Evolutionary conservation across 2,113 vertebrate species (phyloP).

Genomic region (Ariopsis seemanni): DNA sequence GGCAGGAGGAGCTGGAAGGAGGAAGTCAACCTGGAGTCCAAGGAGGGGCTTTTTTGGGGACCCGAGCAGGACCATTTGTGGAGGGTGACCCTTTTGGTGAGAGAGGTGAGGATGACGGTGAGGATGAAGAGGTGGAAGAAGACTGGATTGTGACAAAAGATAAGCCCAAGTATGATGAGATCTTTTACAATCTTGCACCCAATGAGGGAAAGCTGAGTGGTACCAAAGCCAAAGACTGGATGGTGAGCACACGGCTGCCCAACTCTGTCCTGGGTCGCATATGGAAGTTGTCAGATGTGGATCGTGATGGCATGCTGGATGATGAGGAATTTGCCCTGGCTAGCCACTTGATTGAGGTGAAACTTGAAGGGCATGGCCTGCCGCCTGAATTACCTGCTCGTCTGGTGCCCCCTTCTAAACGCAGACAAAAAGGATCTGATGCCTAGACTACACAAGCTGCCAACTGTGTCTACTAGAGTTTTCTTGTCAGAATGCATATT

Average conservation of each 20-base stretch:
- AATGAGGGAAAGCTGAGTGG: conserved; percentile 88
- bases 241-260: conserved; percentile 89
- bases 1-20: conserved; percentile 87
- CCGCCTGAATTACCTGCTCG: conserved; percentile 82
- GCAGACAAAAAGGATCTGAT: conserved; percentile 86
- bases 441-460: conserved; percentile 50
- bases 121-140: conserved; percentile 72
- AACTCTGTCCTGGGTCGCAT: conserved; percentile 90
- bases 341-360: conserved; percentile 89
- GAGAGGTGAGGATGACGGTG: conserved; percentile 59
- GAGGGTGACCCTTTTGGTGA: conserved; percentile 76
- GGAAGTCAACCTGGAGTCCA: conserved; percentile 77
- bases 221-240: conserved; percentile 87
- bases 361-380: conserved; percentile 87
- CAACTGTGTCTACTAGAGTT: neutral
- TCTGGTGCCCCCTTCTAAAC: conserved; percentile 87
- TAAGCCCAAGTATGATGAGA: conserved; percentile 93
- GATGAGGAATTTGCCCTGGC: conserved; percentile 92
- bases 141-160: conserved; percentile 92
- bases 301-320: conserved; percentile 90
- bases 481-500: conserved; percentile 19
- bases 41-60: conserved; percentile 85
- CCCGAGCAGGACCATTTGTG: conserved; percentile 81
- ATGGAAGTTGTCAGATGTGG: conserved; percentile 92
- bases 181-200: conserved; percentile 90